Evolutionary conservation across 2,113 vertebrate species (phyloP).

Genomic region (Pelvicachromis taeniatus): DNA sequence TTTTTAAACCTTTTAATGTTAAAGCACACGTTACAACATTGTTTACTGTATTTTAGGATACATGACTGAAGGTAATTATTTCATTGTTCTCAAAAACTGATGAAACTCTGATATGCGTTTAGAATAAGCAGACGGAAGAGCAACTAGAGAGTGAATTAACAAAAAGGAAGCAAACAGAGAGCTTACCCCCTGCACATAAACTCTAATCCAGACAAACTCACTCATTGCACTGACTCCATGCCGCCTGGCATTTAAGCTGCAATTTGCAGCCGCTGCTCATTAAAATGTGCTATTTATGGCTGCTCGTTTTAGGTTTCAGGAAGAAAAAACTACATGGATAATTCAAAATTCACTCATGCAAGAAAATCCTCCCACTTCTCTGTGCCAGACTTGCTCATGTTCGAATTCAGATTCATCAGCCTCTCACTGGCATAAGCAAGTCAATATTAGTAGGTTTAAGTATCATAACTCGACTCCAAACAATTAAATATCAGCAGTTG

Average conservation of each 20-base stretch:
- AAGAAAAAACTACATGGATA: background rate
- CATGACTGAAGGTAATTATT: background rate
- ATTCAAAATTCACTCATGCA: background rate
- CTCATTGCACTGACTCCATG: background rate
- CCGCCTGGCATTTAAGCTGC: background rate
- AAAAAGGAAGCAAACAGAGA: background rate
- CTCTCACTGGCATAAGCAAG: background rate
- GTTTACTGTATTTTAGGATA: background rate
- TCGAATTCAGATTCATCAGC: background rate
- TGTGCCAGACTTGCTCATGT: background rate
- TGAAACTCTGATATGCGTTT: background rate
- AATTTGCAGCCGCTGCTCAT: background rate
- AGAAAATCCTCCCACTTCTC: background rate
- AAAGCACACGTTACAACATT: background rate
- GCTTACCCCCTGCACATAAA: background rate
- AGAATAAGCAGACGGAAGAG: background rate
- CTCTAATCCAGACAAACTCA: conserved; percentile 7
- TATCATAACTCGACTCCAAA: background rate
- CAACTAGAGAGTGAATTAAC: background rate
- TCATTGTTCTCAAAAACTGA: background rate
- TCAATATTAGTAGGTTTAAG: background rate
- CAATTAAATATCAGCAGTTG: background rate
- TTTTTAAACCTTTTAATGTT: background rate
- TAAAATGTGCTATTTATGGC: background rate
- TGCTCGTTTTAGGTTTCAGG: background rate